Conservation (phyloP, 1,140 invertebrate genomes). For the Copidosoma floridanum region DNA sequence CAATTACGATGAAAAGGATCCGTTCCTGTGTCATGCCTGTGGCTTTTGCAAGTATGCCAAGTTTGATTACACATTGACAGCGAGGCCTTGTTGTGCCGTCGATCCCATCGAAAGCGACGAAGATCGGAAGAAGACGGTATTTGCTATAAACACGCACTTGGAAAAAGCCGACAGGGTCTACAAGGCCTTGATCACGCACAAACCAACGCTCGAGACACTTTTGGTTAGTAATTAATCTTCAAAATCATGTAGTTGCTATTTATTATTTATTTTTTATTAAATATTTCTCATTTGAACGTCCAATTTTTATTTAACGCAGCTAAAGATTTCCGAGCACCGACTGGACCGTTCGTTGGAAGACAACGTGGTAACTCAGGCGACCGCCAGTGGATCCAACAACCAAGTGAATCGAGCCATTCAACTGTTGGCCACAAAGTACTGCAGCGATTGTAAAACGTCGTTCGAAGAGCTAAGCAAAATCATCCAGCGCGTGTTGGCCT, state of each 20-base stretch:
- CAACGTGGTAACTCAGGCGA: constrained; percentile 50
- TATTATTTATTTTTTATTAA: neutral
- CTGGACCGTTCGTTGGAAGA: constrained; percentile 66
- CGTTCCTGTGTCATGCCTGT: constrained; percentile 96
- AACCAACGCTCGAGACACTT: constrained; percentile 83
- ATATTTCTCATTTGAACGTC: neutral
- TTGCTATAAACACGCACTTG: constrained; percentile 82
- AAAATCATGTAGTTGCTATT: neutral
- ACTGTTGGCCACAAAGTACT: constrained; percentile 87
- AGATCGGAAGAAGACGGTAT: constrained; percentile 91
- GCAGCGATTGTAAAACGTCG: constrained; percentile 88
- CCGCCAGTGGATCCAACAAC: constrained; percentile 51
- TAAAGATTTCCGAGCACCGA: constrained; percentile 73
- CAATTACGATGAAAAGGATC: constrained; percentile 99
- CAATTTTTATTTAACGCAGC: neutral
- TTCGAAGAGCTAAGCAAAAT: constrained; percentile 97
- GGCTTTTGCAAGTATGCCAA: constrained; percentile 99
- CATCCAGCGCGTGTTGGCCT: constrained; percentile 87
- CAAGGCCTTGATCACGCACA: constrained; percentile 83
- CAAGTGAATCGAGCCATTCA: constrained; percentile 85
- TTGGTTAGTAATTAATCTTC: constrained; percentile 53
- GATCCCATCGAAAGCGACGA: constrained; percentile 97
- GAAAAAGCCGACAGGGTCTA: constrained; percentile 95
- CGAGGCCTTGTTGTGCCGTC: constrained; percentile 88
- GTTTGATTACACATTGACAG: constrained; percentile 92